Base-by-base conservation (phyloP, 2,888 invertebrate species). In the Exocentrus adspersus region DNA sequence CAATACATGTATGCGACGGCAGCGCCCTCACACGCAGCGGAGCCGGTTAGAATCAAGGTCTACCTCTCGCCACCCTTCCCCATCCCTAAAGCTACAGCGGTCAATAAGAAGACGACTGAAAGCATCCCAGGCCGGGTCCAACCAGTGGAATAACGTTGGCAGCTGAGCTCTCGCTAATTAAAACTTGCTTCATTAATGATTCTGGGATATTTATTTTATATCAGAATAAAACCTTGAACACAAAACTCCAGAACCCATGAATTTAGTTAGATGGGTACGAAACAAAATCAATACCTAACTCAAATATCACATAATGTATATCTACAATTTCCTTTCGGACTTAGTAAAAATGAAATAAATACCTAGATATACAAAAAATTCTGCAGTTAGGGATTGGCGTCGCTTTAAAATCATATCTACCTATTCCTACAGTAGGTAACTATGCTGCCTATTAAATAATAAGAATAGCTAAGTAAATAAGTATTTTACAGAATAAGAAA, bases 11-110 rank as follows among this genome's bases (percentile, higher is more conserved):
- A 71, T 57, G 70, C 76, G 73, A 70, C 69, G 61, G 68, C 69
- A 78, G 80, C 80, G 80, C 81, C 80, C 79, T 77, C 79, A 78
- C 79, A 81, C 81, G 81, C 81, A 81, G 82, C 80, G 81, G 80
- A 72, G 65, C 60, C 71, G 67, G 57, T 50, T 59, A 53, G 69
- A 74, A 75, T 56, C 64, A 62, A 64, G 63, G 67, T 58, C 64
- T 65, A 56, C 56, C 72, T 66, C 68, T 68, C 68, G 65, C 70
- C 70, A 65, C 70, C 70, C 68, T 60, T 69, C 70, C 67, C 63
- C 84, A 84, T 83, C 84, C 62, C 51, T 28, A 58, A 58, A 59
- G 61, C 60, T 50, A 67, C 66, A 71, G 70, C 83, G 84, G 83
- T 84, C 84, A 83, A 84, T 84, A 79, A 77, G 76, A 78, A 75